Conservation (phyloP, 1,140 invertebrate genomes). For the Pogonognathellus flavescens region DNA sequence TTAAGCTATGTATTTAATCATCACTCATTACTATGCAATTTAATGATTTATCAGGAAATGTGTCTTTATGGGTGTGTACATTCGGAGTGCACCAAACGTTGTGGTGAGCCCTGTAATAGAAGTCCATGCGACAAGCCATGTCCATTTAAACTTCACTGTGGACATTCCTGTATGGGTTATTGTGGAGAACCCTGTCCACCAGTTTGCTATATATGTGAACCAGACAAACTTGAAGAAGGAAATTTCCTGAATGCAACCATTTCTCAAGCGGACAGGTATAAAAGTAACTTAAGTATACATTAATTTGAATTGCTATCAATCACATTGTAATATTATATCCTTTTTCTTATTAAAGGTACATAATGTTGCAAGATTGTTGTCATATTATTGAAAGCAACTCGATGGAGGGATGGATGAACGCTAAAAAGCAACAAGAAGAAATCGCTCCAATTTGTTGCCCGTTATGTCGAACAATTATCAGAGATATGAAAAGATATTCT, state of each 20-base stretch:
- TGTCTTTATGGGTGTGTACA: constrained; percentile 72
- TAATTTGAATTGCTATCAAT: too few species aligned
- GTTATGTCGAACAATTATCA: constrained; percentile 71
- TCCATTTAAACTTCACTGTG: constrained; percentile 72
- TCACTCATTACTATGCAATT: too few species aligned
- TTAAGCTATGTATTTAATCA: neutral
- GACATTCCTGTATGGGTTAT: constrained; percentile 74
- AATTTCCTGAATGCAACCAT: constrained; percentile 69
- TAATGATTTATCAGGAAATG: constrained; percentile 55
- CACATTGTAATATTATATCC: too few species aligned
- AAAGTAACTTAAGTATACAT: too few species aligned
- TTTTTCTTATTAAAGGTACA: constrained; percentile 70
- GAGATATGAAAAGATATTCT: constrained; percentile 70
- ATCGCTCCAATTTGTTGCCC: constrained; percentile 72
- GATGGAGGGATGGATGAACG: constrained; percentile 72
- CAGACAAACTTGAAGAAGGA: constrained; percentile 72
- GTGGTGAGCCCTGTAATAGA: constrained; percentile 73
- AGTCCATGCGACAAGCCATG: constrained; percentile 74
- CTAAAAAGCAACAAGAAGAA: constrained; percentile 58
- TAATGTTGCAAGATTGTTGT: constrained; percentile 76
- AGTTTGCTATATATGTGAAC: constrained; percentile 70
- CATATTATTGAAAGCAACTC: constrained; percentile 75
- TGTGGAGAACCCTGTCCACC: constrained; percentile 78
- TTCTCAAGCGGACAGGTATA: neutral
- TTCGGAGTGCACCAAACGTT: constrained; percentile 73